Base-by-base conservation (phyloP, 2,797 vertebrate genomes). In the Lithobates pipiens region DNA sequence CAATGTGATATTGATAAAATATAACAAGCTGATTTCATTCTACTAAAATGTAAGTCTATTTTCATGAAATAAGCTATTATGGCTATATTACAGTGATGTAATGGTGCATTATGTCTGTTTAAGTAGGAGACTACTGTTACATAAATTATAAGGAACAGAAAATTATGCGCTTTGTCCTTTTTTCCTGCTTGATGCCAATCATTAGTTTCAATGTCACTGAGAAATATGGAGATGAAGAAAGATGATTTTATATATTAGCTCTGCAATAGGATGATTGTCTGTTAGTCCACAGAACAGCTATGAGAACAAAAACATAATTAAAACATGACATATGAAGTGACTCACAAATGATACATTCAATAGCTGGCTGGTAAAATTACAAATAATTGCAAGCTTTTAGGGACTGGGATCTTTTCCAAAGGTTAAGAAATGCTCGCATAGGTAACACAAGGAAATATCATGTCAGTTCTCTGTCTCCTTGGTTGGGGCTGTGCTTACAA, bases 131-230 rank as follows among this genome's bases (percentile, higher is more conserved):
- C 50, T 67, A 68, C 6, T 68, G 70, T 69, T 50, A 75, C 61
- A 76, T 83, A 67, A 68, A 83, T 83, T 76, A 83, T 46, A 69
- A 68, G 72, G 23, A 80, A 42, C 27, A 70, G 77, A 80, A 70
- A 80, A 80, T 80, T 9, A 80, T 70, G 46, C 18, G 77, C 67
- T 80, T 80, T 80, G 77, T 80, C 61, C 57, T 68, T 74, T 76
- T 61, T 42, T 72, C 36, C 27, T 73, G 54, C 57, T 79, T 78
- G 46, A 36, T 65, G 76, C 79, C 83, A 85, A 79, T 85, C 83
- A 85, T 79, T 85, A 78, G 42, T 63, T 78, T 79, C 76, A 79
- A 73, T 79, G 83, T 79, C 83, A 73, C n/a, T 7, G 42, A 42
- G 36, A 44, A 79, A 36, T 83, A 76, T 76, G 32, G 46, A 68